Evolutionary conservation across 2,888 invertebrate species (phyloP), one percentile per base, ranked within the genome.

Genomic region (Calameuta idolon): DNA sequence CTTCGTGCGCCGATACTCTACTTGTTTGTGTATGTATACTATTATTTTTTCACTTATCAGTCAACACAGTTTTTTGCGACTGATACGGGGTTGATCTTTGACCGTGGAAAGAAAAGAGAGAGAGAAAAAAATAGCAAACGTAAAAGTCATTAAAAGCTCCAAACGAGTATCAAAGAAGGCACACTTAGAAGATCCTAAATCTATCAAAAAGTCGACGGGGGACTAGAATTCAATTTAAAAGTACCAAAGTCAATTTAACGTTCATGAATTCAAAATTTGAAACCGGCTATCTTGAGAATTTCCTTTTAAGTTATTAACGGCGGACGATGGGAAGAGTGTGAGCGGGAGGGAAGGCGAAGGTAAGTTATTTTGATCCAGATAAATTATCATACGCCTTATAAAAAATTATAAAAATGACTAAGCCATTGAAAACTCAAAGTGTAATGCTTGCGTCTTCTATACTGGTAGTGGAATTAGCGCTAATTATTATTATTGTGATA

Each of bases 271-370:
- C 55, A 55, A 55, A 55, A 55, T 55, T 23, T 23, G 23, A 55
- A 55, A 5, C 23, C 55, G 23, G 55, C 23, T 15, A 15, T 55
- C 55, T 23, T 55, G 23, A 55, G 55, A 55, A 15, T 55, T 55
- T 55, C 55, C 23, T 55, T 55, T 55, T 15, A 55, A 23, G 23
- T 9, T 23, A 55, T 23, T 40, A 37, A 15, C 4, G 37, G 40
- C 9, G 0, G 4, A 23, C 2, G 23, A 23, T 5, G 5, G 55
- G 0, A 40, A 5, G 55, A 2, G 23, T 0, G 3, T 12, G 0
- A 12, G 35, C 12, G 2, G 11, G 34, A 12, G 35, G 12, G 34
- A 12, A 12, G 15, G 55, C 23, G 55, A 23, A 15, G 5, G 5
- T 0, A 15, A 23, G 23, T 55, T 23, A 23, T 55, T 55, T 55